Evolutionary conservation across 1,140 invertebrate species (phyloP), one percentile per base, ranked within the genome.

Genomic region (Melitaea cinxia): DNA sequence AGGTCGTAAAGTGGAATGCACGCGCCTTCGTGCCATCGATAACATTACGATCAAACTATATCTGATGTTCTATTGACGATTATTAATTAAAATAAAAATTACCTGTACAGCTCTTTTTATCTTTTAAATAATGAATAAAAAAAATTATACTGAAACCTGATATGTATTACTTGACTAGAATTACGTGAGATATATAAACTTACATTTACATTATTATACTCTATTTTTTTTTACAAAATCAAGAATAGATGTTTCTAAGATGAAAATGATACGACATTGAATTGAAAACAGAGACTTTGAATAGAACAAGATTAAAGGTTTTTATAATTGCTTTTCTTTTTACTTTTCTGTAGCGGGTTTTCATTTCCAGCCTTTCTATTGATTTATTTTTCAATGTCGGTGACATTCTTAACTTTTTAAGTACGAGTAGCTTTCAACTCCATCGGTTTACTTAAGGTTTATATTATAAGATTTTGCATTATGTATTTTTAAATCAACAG

Each of bases 1-100:
- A 88, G 73, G 55, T 84, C 85, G 85, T 90, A 89, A 90, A 89
- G 63, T 78, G 72, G 73, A 88, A 87, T 84, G 85, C 85, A 88
- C 76, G 78, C 80, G 80, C 86, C 78, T 85, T 88, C 81, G 85
- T 84, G 81, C 69, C 78, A 78, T 82, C 78, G 81, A 85, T 86
- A 82, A 88, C 80, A 65, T 77, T 72, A 83, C 73, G 67, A 81
- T 79, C 74, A 58, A 83, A 83, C 81, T 86, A 85, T 86, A 82
- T 59, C 64, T 47, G 64, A 60, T 59, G 45, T 64, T 72, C 53
- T 57, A 39, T 59, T 54, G 54, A 69, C 50, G 68, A 58, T 77
- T 72, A 68, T 68, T 57, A 58, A 61, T 66, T 54, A 47, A 53
- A 58, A 35, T 24, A 57, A 23, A 65, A 56, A 50, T 47, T 39